phyloP scores from a whole-genome alignment of 2,888 invertebrate species.

The Anaspis maculata region DNA sequence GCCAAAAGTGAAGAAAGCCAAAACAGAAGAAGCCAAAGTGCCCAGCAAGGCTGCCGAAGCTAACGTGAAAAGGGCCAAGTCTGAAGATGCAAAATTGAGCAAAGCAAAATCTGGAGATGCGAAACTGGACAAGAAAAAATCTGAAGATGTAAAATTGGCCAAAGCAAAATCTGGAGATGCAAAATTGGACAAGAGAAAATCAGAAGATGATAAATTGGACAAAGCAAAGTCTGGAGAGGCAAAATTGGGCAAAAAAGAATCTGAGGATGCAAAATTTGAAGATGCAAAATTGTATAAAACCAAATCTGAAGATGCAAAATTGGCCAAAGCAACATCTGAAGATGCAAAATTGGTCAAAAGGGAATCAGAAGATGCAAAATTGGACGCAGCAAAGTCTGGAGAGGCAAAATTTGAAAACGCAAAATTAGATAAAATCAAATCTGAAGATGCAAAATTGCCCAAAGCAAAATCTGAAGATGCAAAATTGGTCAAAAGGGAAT shows the following conservation, averaged over 20 bases:
- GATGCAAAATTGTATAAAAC: not conserved
- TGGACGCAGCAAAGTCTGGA: not conserved
- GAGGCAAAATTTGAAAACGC: not conserved
- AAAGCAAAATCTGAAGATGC: not conserved
- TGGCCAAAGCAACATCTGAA: not conserved
- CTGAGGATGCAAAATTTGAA: not conserved
- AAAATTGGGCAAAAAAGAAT: not conserved
- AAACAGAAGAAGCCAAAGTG: too few species aligned
- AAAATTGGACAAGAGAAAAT: not conserved
- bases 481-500: not conserved
- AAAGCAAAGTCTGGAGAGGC: not conserved
- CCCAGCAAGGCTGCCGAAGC: too few species aligned
- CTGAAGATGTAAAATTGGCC: too few species aligned
- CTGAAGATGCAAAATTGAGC: too few species aligned
- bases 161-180: too few species aligned
- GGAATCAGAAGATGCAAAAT: too few species aligned
- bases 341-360: too few species aligned
- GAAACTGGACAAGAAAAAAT: too few species aligned
- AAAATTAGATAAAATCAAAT: not conserved
- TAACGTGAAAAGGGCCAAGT: too few species aligned
- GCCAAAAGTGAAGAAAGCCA: too few species aligned
- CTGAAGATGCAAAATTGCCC: not conserved
- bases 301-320: not conserved
- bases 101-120: too few species aligned
- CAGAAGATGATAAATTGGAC: not conserved